Conservation (phyloP, 2,113 vertebrate species). For the Eudyptes chrysolophus region DNA sequence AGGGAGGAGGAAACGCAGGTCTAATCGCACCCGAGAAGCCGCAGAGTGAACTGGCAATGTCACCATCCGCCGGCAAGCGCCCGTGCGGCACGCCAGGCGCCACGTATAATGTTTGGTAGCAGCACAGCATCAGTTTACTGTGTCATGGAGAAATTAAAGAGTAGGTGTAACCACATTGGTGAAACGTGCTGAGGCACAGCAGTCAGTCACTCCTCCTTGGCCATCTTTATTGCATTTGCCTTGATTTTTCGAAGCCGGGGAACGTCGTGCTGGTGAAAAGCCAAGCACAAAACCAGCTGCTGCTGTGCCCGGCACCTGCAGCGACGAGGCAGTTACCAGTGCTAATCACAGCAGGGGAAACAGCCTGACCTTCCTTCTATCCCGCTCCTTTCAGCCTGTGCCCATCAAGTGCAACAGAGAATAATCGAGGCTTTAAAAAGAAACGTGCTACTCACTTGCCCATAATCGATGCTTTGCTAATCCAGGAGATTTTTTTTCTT, state of each 20-base stretch:
- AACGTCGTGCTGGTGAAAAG: rapidly evolving
- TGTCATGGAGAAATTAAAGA: background rate
- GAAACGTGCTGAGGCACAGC: background rate
- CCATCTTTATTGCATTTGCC: background rate
- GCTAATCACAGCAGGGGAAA: background rate
- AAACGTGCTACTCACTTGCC: rapidly evolving
- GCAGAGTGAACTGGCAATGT: background rate
- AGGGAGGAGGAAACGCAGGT: background rate
- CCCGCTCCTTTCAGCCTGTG: background rate
- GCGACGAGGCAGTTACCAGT: background rate
- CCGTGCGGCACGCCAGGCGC: background rate
- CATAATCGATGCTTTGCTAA: background rate
- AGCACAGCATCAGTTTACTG: background rate
- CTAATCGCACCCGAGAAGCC: background rate
- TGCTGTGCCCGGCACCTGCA: no score
- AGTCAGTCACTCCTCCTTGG: background rate
- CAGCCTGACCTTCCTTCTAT: background rate
- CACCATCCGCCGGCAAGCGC: rapidly evolving
- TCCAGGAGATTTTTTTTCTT: background rate
- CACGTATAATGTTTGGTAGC: rapidly evolving
- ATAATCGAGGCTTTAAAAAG: background rate
- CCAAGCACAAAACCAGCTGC: background rate
- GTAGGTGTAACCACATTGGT: background rate
- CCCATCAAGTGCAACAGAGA: background rate
- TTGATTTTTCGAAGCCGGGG: background rate